Evolutionary conservation across 2,797 vertebrate genomes (phyloP), one percentile per base, ranked within the genome.

Genomic region (Acipenser ruthenus): DNA sequence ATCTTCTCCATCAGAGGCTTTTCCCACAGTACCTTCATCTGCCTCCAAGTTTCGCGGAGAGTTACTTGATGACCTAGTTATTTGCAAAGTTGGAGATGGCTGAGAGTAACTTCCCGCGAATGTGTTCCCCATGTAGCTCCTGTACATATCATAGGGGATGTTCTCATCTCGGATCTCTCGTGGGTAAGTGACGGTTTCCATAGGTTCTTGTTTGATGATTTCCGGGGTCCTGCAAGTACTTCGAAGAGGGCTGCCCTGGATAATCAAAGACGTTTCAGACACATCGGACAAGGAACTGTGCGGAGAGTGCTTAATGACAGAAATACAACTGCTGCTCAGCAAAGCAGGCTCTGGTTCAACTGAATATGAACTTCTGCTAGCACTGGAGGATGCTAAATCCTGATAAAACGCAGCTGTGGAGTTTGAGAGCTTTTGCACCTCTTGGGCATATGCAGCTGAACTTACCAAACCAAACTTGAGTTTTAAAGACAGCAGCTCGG

Each of bases 281-380:
- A 79, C 75, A 8, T 93, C 93, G 0, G 91, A 90, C 69, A 87
- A 76, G 3, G 86, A 85, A 71, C 88, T 90, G 75, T 93, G 91
- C 23, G 95, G 94, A 60, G 93, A 98, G 81, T 94, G 95, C 77
- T 94, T 97, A 72, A 99, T 99, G 79, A 98, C 96, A 0, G 96
- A 98, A 73, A 98, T 92, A 78, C 91, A 96, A 76, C 94, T 89
- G 72, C 89, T 91, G 12, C 89, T 74, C 67, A 88, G 79, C 52
- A 88, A 78, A 3, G 85, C 74, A 11, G 89, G 85, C 68, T 94
- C 93, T 0, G 84, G 72, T 37, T 93, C 91, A 9, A 85, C 84
- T 61, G 77, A 76, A 70, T 89, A 91, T 7, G 90, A 74, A 61
- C 74, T 74, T 48, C 83, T 86, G n/a, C 71, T 76, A 48, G 81